Percentiles rank a stretch among this genome's conserved stretches.
Conservation (phyloP, 2,797 vertebrate species). For the Microctenopoma stevenorrisi region DNA sequence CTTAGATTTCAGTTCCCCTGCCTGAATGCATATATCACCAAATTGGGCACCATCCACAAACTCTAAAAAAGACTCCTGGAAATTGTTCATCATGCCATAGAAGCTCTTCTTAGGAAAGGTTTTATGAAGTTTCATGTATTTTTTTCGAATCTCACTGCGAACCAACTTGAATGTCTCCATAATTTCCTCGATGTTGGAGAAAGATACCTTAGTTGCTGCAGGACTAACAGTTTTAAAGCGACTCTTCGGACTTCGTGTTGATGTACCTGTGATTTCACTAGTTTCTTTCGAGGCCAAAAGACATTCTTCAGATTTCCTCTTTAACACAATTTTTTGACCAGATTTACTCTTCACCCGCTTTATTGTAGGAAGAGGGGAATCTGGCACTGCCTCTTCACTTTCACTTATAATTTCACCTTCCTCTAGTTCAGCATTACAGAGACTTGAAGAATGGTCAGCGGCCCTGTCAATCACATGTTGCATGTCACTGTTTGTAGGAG, state of each 20-base stretch:
- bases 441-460: conserved; percentile 55
- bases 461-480: conserved; percentile 56
- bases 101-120: conserved; percentile 92
- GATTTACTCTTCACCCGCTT: conserved; percentile 61
- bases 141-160: conserved; percentile 90
- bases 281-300: conserved; percentile 39
- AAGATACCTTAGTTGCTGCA: conserved; percentile 73
- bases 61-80: conserved; percentile 89
- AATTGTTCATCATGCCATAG: conserved; percentile 92
- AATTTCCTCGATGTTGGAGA: conserved; percentile 86
- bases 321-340: conserved; percentile 59
- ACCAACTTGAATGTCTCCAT: conserved; percentile 90
- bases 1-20: conserved; percentile 83
- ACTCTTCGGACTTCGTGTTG: conserved; percentile 76
- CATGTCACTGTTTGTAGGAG: conserved; percentile 69
- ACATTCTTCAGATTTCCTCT: conserved; percentile 53
- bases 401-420: conserved; percentile 96
- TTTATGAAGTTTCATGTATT: conserved; percentile 97
- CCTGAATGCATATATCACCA: conserved; percentile 84
- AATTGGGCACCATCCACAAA: conserved; percentile 89
- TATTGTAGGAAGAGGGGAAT: conserved; percentile 57
- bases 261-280: conserved; percentile 13
- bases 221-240: conserved; percentile 82
- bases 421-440: conserved; percentile 88
- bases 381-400: conserved; percentile 76